Evolutionary conservation across 2,888 invertebrate species (phyloP).

Genomic region (Habroteleia sp.): DNA sequence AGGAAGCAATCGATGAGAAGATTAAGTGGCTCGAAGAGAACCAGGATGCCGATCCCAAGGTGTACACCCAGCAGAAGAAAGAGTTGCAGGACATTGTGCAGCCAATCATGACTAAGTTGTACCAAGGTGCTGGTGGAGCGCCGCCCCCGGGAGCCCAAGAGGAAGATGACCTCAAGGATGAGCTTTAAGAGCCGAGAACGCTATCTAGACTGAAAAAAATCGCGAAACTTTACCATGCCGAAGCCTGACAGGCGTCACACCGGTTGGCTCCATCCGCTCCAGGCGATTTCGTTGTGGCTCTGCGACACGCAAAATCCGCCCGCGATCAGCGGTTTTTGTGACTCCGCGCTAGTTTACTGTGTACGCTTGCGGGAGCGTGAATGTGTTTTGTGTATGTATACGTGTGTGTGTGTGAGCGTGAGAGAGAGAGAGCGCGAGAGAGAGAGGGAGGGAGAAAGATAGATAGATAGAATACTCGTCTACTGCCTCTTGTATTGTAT

Average conservation of each 20-base stretch:
- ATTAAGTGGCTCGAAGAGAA: slow-evolving; percentile 99
- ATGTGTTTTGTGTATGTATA: too few relatives aligned
- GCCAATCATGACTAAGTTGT: slow-evolving; percentile 95
- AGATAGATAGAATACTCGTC: slow-evolving; percentile 52
- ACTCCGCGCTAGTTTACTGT: too few relatives aligned
- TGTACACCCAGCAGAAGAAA: slow-evolving; percentile 97
- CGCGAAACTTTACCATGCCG: slow-evolving; percentile 88
- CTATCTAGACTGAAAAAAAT: slow-evolving; percentile 75
- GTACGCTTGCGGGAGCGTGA: too few relatives aligned
- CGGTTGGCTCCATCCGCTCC: too few relatives aligned
- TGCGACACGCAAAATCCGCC: too few relatives aligned
- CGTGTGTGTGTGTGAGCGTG: not conserved
- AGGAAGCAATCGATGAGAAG: slow-evolving; percentile 96
- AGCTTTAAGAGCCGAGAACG: slow-evolving; percentile 85
- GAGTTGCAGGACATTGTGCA: slow-evolving; percentile 96
- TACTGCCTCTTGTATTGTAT: slow-evolving; percentile 68
- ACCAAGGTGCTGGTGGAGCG: slow-evolving; percentile 89
- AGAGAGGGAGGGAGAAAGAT: slow-evolving; percentile 21
- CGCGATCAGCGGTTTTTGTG: too few relatives aligned
- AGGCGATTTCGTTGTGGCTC: too few relatives aligned
- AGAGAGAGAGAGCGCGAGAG: not conserved
- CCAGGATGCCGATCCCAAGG: slow-evolving; percentile 94
- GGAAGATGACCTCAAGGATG: slow-evolving; percentile 91
- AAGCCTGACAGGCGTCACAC: too few relatives aligned
- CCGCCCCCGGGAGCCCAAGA: slow-evolving; percentile 87